A percentile compares a stretch with the other conserved stretches of the same genome.
Evolutionary conservation across 2,113 vertebrate genomes (phyloP).

Genomic region (Odocoileus hemionus): DNA sequence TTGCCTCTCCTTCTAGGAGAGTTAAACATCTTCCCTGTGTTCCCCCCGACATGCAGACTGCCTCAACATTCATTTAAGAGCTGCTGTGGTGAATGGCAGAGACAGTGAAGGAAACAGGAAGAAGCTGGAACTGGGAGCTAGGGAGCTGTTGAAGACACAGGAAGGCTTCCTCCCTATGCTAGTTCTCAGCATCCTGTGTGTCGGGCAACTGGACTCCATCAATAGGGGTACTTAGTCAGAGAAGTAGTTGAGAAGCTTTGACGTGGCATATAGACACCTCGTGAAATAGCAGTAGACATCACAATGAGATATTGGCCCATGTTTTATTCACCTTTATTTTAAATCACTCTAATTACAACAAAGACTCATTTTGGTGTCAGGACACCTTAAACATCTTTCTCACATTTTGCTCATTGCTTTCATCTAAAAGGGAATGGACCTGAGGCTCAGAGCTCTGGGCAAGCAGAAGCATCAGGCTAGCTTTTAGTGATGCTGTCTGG

Average conservation of each 20-base stretch:
- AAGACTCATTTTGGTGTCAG: not conserved
- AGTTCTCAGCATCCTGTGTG: not conserved
- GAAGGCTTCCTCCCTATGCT: not conserved
- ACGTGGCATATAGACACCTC: rapidly evolving
- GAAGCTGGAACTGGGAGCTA: rapidly evolving
- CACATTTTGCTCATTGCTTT: not conserved
- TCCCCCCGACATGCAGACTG: rapidly evolving
- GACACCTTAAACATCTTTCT: not conserved
- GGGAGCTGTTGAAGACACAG: rapidly evolving
- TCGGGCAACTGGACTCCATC: not conserved
- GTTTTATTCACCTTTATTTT: not conserved
- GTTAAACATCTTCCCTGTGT: rapidly evolving
- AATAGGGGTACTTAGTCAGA: rapidly evolving
- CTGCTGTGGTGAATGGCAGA: not conserved
- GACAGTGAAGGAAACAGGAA: too few relatives aligned
- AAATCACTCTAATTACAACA: not conserved
- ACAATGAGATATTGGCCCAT: not conserved
- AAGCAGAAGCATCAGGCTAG: not conserved
- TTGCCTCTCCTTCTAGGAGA: not conserved
- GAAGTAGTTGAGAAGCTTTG: not conserved
- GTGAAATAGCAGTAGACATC: not conserved
- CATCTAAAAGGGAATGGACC: not conserved
- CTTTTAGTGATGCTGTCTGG: not conserved
- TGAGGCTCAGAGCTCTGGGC: not conserved
- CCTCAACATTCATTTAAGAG: not conserved